These are phyloP conservation scores for Sternarchorhynchus goeldii DNA, from an alignment of 2,797 vertebrate genomes.

Conservation along the genomic window DNA sequence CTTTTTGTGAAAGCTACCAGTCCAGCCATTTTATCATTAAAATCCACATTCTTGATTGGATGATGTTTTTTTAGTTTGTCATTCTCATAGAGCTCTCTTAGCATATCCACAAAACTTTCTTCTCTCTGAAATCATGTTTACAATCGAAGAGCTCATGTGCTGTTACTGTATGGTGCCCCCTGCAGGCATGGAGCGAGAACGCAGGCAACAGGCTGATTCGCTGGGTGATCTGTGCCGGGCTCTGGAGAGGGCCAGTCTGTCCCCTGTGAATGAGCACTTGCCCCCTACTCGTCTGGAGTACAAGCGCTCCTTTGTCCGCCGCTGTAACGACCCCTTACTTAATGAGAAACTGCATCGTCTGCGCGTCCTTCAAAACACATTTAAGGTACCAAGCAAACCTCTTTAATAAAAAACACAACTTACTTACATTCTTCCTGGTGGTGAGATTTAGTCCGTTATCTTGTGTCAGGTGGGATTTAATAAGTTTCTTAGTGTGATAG, in stretches of 20 bases:
- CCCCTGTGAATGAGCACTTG: slow-evolving; percentile 84
- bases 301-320: slow-evolving; percentile 92
- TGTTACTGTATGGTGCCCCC: slow-evolving; percentile 23
- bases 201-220: slow-evolving; percentile 87
- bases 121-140: not conserved
- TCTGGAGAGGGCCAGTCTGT: slow-evolving; percentile 91
- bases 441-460: not conserved
- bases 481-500: not conserved
- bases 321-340: slow-evolving; percentile 91
- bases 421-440: not conserved
- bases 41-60: not conserved
- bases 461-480: not conserved
- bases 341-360: slow-evolving; percentile 97
- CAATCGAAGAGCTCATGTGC: not conserved
- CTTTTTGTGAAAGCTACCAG: too few relatives aligned
- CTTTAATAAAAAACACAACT: not conserved
- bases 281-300: slow-evolving; percentile 92
- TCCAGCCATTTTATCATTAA: too few relatives aligned
- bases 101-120: not conserved
- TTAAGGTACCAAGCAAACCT: slow-evolving; percentile 81
- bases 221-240: slow-evolving; percentile 94
- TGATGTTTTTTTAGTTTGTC: not conserved
- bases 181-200: slow-evolving; percentile 71
- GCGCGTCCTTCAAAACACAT: slow-evolving; percentile 92
- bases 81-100: not conserved